Percentiles rank a stretch among this genome's conserved stretches.
These are phyloP conservation scores for Hoplostethus atlanticus DNA, from an alignment of 2,797 vertebrate genomes.

Conservation along the genomic window DNA sequence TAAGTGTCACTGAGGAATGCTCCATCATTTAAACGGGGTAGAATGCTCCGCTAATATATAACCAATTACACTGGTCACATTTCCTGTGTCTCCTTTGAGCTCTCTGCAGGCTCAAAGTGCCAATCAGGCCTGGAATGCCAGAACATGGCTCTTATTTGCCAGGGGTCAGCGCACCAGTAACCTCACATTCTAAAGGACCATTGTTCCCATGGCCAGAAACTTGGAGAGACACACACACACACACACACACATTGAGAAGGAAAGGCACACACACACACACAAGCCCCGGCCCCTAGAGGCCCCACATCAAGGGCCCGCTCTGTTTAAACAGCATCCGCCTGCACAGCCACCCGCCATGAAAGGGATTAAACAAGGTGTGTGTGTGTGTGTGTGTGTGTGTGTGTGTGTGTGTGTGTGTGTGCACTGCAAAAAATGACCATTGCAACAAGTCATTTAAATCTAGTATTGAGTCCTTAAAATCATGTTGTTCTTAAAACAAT, in stretches of 20 bases:
- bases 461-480: too few species aligned
- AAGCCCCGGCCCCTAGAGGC: conserved; percentile 78
- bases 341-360: conserved; percentile 83
- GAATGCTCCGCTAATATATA: conserved; percentile 84
- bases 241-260: conserved; percentile 7
- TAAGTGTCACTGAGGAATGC: conserved; percentile 84
- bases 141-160: conserved; percentile 90
- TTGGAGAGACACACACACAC: conserved; percentile 68
- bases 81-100: conserved; percentile 88
- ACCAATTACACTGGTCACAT: conserved; percentile 89
- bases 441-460: conserved; percentile 20
- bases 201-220: conserved; percentile 87
- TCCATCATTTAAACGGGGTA: conserved; percentile 81
- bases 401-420: conserved; percentile 29
- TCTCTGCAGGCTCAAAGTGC: conserved; percentile 86
- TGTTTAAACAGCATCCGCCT: conserved; percentile 87
- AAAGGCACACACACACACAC: conserved; percentile 11
- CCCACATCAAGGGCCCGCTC: conserved; percentile 85
- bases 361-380: conserved; percentile 84
- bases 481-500: too few species aligned
- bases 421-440: conserved; percentile 25
- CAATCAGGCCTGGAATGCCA: conserved; percentile 89
- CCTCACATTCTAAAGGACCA: conserved; percentile 88
- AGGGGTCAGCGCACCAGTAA: conserved; percentile 87
- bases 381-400: conserved; percentile 26